Percentiles rank a stretch among this genome's conserved stretches.
Evolutionary conservation across 1,140 invertebrate species (phyloP).

Genomic region (Phymastichus coffea): DNA sequence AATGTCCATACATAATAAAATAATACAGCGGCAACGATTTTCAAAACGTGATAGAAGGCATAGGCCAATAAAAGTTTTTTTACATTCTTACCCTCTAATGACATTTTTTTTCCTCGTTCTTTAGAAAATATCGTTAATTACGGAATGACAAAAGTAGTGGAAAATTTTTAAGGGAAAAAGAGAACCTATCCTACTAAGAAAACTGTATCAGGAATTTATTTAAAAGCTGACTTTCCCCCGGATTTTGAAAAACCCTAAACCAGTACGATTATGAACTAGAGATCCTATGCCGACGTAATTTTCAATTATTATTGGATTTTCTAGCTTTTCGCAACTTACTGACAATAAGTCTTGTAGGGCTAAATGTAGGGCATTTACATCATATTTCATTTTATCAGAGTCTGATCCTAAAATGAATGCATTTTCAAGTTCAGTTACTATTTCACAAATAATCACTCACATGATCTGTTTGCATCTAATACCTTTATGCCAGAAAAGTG

Average conservation of each 20-base stretch:
- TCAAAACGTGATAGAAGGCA: conserved; percentile 22
- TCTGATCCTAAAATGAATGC: conserved; percentile 43
- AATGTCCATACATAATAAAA: conserved; percentile 9
- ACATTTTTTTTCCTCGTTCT: conserved; percentile 1
- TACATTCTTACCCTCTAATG: conserved; percentile 13
- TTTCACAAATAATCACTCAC: neutral
- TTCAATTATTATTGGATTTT: conserved; percentile 74
- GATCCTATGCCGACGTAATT: conserved; percentile 78
- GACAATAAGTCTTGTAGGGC: conserved; percentile 39
- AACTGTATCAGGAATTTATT: neutral
- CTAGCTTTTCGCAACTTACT: conserved; percentile 40
- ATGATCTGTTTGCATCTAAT: too few relatives aligned
- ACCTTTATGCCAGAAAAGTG: conserved; percentile 78
- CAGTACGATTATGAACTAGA: conserved; percentile 79
- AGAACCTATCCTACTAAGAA: too few relatives aligned
- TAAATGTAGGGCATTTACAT: conserved; percentile 62
- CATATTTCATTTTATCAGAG: conserved; percentile 54
- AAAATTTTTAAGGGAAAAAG: too few relatives aligned
- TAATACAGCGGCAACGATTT: conserved; percentile 15
- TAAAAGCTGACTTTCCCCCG: conserved; percentile 84
- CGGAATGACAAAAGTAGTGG: neutral
- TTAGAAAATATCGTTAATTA: conserved; percentile 10
- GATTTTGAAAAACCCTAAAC: conserved; percentile 82
- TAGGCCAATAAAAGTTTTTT: conserved; percentile 16
- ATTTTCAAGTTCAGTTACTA: neutral